Evolutionary conservation across 1,140 invertebrate genomes (phyloP).

Genomic region (Amphibalanus amphitrite): DNA sequence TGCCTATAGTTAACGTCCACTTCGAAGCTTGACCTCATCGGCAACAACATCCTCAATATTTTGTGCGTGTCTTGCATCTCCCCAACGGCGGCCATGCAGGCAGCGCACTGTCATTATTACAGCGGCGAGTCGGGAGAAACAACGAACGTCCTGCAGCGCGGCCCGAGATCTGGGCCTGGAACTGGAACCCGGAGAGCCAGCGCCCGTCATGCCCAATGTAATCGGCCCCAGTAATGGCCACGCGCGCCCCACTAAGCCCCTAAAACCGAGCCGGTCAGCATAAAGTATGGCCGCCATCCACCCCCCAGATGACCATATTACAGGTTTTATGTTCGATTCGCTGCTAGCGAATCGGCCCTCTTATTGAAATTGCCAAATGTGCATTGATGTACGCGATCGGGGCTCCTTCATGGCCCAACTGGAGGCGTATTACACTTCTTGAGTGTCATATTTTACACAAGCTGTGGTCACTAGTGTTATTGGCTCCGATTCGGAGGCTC

Average conservation of each 20-base stretch:
- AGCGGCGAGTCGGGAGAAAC: too few relatives aligned
- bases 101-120: too few relatives aligned
- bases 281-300: neutral
- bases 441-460: neutral
- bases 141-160: too few relatives aligned
- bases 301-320: neutral
- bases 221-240: neutral
- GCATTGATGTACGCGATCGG: neutral
- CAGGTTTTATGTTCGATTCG: neutral
- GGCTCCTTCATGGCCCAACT: neutral
- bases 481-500: neutral
- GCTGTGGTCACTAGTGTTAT: neutral
- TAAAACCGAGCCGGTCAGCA: neutral
- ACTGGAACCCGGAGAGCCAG: too few relatives aligned
- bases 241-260: neutral
- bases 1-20: too few relatives aligned
- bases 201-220: neutral
- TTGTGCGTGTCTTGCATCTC: too few relatives aligned
- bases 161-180: too few relatives aligned
- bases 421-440: neutral
- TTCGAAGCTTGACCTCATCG: too few relatives aligned
- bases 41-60: too few relatives aligned
- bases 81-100: too few relatives aligned
- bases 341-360: neutral
- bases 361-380: neutral